Evolutionary conservation across 2,888 invertebrate species (phyloP).

Genomic region (Pollenia labialis): DNA sequence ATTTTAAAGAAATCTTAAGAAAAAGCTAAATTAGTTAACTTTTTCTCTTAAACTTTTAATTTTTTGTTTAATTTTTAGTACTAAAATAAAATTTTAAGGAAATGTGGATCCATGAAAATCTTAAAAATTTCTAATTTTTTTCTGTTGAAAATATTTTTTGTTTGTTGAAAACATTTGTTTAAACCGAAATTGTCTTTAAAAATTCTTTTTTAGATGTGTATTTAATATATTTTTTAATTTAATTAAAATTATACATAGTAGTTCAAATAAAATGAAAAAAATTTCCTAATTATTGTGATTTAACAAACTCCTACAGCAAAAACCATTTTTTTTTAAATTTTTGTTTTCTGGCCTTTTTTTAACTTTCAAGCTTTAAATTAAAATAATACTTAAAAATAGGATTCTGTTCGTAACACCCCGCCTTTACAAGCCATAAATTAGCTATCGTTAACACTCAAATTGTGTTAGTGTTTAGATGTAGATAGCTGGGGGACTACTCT

Average conservation of each 20-base stretch:
- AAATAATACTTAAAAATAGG: too few species aligned
- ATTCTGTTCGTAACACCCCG: too few species aligned
- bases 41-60: constrained; percentile 50
- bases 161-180: constrained; percentile 25
- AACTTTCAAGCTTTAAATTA: background rate
- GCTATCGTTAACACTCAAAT: too few species aligned
- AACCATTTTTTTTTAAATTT: background rate
- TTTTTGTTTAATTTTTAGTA: constrained; percentile 23
- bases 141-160: constrained; percentile 5
- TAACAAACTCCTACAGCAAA: constrained; percentile 8
- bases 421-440: too few species aligned
- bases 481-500: too few species aligned
- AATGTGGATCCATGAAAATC: too few species aligned
- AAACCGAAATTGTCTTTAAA: constrained; percentile 43
- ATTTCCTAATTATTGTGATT: constrained; percentile 71
- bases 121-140: background rate
- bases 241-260: constrained; percentile 60
- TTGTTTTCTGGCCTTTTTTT: constrained; percentile 9
- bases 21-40: constrained; percentile 52
- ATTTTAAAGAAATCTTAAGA: constrained; percentile 13
- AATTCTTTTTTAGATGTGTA: constrained; percentile 16
- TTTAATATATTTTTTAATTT: constrained; percentile 63
- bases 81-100: background rate
- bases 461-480: too few species aligned
- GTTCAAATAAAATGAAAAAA: constrained; percentile 65